Conservation (phyloP, 2,797 vertebrate species). For the Poecilia gillii region DNA sequence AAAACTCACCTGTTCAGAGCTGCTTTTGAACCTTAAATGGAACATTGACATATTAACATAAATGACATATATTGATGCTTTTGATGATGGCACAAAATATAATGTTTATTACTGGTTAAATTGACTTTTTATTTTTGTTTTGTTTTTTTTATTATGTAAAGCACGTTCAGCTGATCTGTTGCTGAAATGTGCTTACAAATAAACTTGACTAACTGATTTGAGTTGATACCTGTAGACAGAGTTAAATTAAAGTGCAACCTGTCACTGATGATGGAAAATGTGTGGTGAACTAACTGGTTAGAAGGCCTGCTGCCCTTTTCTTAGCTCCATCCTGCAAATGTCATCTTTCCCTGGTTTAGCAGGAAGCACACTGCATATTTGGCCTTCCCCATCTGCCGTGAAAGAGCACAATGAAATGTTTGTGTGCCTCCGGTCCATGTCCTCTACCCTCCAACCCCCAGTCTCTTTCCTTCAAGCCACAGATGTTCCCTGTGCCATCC, state of each 20-base stretch:
- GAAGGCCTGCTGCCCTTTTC: slow-evolving; percentile 29
- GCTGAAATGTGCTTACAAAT: too few relatives aligned
- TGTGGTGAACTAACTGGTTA: neutral
- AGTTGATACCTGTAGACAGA: neutral
- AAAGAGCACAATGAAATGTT: slow-evolving; percentile 87
- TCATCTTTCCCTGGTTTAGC: slow-evolving; percentile 82
- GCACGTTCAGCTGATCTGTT: too few relatives aligned
- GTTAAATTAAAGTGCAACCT: neutral
- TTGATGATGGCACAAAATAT: too few relatives aligned
- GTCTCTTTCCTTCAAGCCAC: slow-evolving; percentile 77
- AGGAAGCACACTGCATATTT: slow-evolving; percentile 84
- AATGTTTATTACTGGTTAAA: too few relatives aligned
- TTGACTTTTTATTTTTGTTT: too few relatives aligned
- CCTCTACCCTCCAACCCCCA: slow-evolving; percentile 69
- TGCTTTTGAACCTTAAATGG: too few relatives aligned
- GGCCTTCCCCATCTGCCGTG: slow-evolving; percentile 85
- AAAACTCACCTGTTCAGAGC: too few relatives aligned
- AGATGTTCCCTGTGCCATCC: slow-evolving; percentile 84
- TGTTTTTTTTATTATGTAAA: too few relatives aligned
- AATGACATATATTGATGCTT: too few relatives aligned
- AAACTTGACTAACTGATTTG: too few relatives aligned
- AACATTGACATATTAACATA: too few relatives aligned
- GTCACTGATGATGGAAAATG: neutral
- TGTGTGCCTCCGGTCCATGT: slow-evolving; percentile 80
- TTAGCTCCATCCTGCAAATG: slow-evolving; percentile 58